Conservation (phyloP, 2,113 vertebrate species). For the Oxygymnocypris stewartii region DNA sequence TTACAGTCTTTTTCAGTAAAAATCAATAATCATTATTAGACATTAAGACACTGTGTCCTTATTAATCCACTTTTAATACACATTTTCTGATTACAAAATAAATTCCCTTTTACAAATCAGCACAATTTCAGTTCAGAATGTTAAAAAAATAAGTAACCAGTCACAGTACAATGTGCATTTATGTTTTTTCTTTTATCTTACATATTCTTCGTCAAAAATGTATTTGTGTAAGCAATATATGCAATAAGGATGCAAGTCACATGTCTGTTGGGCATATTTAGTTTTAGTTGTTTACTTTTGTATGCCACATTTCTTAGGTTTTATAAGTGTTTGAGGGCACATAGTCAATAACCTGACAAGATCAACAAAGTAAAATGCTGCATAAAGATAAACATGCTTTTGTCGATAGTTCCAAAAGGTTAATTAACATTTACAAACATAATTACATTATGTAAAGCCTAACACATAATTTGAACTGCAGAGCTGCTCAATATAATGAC, state of each 20-base stretch:
- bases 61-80: too few relatives aligned
- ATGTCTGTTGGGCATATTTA: not conserved
- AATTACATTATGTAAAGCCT: not conserved
- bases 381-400: not conserved
- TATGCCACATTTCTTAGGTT: not conserved
- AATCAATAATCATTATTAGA: not conserved
- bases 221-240: not conserved
- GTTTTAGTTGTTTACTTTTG: not conserved
- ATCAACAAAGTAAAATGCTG: not conserved
- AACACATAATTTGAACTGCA: not conserved
- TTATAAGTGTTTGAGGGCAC: not conserved
- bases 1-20: too few relatives aligned
- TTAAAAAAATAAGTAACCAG: not conserved
- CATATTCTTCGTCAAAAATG: not conserved
- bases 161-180: not conserved
- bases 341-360: not conserved
- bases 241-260: not conserved
- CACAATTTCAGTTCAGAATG: too few relatives aligned
- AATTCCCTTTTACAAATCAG: too few relatives aligned
- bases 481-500: not conserved
- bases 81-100: not conserved
- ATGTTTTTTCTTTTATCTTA: not conserved
- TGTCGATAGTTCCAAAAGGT: not conserved
- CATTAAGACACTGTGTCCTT: not conserved
- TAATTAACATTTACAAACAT: conserved; percentile 5